These are phyloP conservation scores for Manis javanica DNA, from an alignment of 2,797 vertebrate genomes.

Conservation along the genomic window DNA sequence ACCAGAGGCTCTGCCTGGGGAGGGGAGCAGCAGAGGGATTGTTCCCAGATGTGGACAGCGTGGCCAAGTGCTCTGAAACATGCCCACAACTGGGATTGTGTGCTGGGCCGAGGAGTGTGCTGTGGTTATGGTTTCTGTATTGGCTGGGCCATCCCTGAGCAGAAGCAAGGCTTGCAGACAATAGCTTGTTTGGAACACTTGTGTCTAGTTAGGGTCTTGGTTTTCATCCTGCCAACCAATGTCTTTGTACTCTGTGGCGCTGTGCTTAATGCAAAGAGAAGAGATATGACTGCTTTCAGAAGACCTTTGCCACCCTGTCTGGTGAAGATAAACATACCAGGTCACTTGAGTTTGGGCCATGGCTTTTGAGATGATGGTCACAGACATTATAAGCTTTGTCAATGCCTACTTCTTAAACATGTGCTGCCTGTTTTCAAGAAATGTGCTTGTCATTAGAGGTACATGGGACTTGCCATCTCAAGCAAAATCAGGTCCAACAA, in stretches of 20 bases:
- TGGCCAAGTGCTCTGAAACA: not conserved
- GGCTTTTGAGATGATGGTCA: not conserved
- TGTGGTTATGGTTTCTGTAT: no score
- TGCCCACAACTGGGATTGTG: not conserved
- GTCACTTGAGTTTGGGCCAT: not conserved
- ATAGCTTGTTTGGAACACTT: not conserved
- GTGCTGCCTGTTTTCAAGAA: not conserved
- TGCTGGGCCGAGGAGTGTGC: not conserved
- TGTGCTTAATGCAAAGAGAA: not conserved
- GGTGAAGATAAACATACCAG: not conserved
- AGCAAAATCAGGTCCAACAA: not conserved
- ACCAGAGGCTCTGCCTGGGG: constrained; percentile 41
- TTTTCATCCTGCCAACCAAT: not conserved
- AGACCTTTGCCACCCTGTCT: not conserved
- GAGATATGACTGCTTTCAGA: not conserved
- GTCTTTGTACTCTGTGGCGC: not conserved
- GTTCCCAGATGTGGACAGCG: constrained; percentile 45
- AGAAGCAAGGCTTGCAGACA: not conserved
- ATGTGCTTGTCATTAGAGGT: not conserved
- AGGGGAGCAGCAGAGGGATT: not conserved
- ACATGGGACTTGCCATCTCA: not conserved
- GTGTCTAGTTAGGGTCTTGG: not conserved
- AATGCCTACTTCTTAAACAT: not conserved
- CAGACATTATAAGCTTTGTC: not conserved
- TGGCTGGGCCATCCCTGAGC: not conserved